Evolutionary conservation across 2,888 invertebrate genomes (phyloP), one percentile per base, ranked within the genome.

Genomic region (Bursaphelenchus okinawaensis): DNA sequence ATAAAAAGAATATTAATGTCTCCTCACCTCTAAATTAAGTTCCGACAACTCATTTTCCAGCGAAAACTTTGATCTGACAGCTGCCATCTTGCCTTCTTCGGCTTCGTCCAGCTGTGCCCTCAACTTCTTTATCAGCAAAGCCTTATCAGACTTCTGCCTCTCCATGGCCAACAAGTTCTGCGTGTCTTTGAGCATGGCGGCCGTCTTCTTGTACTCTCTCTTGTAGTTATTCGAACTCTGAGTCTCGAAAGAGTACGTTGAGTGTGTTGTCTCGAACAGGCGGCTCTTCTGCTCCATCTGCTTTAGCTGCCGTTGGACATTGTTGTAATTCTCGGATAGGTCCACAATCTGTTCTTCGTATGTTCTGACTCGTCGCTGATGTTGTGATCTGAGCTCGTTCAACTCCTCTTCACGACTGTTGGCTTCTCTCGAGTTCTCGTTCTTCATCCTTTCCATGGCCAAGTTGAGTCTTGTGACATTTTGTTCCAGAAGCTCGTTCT

Each of bases 261-360:
- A 58, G 54, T 73, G 69, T 19, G 71, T 60, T 2, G 40, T 40
- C 51, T 69, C 73, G 7, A 74, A 40, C 51, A 74, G 72, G 12
- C 73, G 73, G 22, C 56, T 29, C 19, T 67, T 23, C 8, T 55
- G 23, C 28, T 70, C 95, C 66, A 94, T 84, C 79, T 93, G 92
- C 83, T 93, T 91, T 67, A 93, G 91, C 81, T 94, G 93, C 12
- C 92, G 88, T 40, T 92, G 84, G 55, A 93, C 85, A 67, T 89
- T 84, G 40, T 92, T 92, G 50, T 93, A 88, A 83, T 93, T 93
- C 68, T 92, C 90, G 83, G 93, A 93, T 83, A 94, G 93, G 74
- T 90, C 91, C 83, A 94, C 93, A 70, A 78, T 59, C 55, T 77
- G 72, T 23, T 77, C 77, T 58, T 77, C 77, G 56, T 71, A 67